Evolutionary conservation across 2,797 vertebrate genomes (phyloP).

Genomic region (Craterocephalus amniculus): DNA sequence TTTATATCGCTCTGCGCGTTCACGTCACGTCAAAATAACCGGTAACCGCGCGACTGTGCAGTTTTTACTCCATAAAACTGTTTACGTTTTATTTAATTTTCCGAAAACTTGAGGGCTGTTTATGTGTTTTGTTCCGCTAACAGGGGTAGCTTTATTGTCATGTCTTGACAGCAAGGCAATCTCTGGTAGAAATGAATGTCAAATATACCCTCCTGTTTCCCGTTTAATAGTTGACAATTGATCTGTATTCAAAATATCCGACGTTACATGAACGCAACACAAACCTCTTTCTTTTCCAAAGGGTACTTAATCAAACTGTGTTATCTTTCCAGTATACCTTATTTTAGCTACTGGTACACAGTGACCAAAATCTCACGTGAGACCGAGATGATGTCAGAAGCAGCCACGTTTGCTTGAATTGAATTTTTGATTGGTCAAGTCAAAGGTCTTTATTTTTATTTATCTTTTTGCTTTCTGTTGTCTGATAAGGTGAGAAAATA

Average conservation of each 20-base stretch:
- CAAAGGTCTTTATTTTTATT: background rate
- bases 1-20: conserved; percentile 44
- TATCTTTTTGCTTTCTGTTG: background rate
- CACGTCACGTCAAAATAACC: background rate
- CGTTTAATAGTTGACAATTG: background rate
- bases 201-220: background rate
- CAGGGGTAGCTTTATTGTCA: too few relatives aligned
- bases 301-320: background rate
- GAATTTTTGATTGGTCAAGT: background rate
- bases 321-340: background rate
- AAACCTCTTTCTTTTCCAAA: conserved; percentile 1
- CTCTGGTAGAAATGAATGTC: background rate
- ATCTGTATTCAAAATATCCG: background rate
- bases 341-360: background rate
- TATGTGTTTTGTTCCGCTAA: too few relatives aligned
- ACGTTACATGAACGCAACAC: conserved; percentile 33
- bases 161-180: background rate
- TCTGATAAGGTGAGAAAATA: background rate
- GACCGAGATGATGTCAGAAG: background rate
- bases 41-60: background rate
- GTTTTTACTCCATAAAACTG: background rate
- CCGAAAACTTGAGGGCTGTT: background rate
- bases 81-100: background rate
- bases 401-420: background rate
- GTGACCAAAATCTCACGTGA: background rate